These are phyloP conservation scores for Fabriciana adippe DNA, from an alignment of 2,888 invertebrate species.

Conservation along the genomic window DNA sequence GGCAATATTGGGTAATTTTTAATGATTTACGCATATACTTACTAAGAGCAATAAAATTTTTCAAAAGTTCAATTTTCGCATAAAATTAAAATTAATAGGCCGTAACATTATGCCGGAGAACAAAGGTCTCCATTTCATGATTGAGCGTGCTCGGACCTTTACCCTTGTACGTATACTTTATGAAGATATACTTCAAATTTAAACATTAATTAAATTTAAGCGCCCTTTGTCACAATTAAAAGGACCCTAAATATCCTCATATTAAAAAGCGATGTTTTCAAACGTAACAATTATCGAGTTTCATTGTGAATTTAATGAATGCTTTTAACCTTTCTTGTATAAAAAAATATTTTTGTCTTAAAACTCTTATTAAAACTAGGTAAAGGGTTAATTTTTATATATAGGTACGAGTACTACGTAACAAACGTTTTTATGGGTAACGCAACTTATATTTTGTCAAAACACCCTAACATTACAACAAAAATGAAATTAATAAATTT, in stretches of 20 bases:
- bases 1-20: too few relatives aligned
- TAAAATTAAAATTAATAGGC: slow-evolving; percentile 11
- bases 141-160: slow-evolving; percentile 12
- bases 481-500: too few relatives aligned
- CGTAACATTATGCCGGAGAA: slow-evolving; percentile 2
- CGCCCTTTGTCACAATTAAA: slow-evolving; percentile 16
- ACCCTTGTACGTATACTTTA: slow-evolving; percentile 4
- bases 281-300: slow-evolving; percentile 15
- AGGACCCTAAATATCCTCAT: slow-evolving; percentile 6
- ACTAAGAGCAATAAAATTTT: neutral
- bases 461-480: too few relatives aligned
- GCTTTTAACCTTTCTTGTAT: slow-evolving; percentile 1
- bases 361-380: slow-evolving; percentile 4
- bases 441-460: too few relatives aligned
- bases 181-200: slow-evolving; percentile 20
- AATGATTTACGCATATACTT: too few relatives aligned
- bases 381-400: slow-evolving; percentile 1
- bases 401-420: too few relatives aligned
- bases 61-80: neutral
- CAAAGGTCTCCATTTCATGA: slow-evolving; percentile 20
- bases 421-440: too few relatives aligned
- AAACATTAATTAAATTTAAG: slow-evolving; percentile 22
- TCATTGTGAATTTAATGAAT: slow-evolving; percentile 12
- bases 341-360: slow-evolving; percentile 2
- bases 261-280: slow-evolving; percentile 12